Percentiles rank a stretch among this genome's conserved stretches.
Conservation (phyloP, 1,140 invertebrate genomes). For the Procambarus virginalis region DNA sequence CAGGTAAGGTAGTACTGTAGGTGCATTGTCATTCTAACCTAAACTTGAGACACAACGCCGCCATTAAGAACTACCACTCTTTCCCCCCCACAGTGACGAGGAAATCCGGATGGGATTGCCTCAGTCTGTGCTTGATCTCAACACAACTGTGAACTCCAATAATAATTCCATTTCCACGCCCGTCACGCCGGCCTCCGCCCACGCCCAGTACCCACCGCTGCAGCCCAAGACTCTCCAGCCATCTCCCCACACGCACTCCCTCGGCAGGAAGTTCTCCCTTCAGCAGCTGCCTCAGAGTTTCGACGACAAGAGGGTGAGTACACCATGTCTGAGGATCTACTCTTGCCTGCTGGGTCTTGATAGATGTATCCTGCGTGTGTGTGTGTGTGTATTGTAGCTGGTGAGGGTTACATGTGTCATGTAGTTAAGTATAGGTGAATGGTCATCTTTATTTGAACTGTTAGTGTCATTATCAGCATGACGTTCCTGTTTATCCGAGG, state of each 20-base stretch:
- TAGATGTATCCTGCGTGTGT: too few relatives aligned
- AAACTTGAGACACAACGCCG: too few relatives aligned
- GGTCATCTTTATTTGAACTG: too few relatives aligned
- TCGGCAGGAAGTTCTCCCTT: slow-evolving; percentile 56
- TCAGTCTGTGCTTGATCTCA: slow-evolving; percentile 46
- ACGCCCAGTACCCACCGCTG: slow-evolving; percentile 48
- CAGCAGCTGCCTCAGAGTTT: slow-evolving; percentile 46
- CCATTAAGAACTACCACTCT: too few relatives aligned
- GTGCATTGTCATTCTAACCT: too few relatives aligned
- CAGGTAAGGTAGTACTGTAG: too few relatives aligned
- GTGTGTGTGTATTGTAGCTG: too few relatives aligned
- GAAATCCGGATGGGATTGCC: slow-evolving; percentile 39
- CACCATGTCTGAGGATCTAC: neutral
- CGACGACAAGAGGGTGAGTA: slow-evolving; percentile 59
- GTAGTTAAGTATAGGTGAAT: too few relatives aligned
- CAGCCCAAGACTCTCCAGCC: slow-evolving; percentile 28
- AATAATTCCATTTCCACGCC: slow-evolving; percentile 45
- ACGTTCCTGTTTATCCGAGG: too few relatives aligned
- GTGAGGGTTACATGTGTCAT: too few relatives aligned
- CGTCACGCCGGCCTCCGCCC: slow-evolving; percentile 37
- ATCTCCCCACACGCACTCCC: slow-evolving; percentile 41
- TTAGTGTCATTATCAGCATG: too few relatives aligned
- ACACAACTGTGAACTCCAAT: neutral
- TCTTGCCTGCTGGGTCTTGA: neutral
- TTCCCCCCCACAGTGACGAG: slow-evolving; percentile 25